Percentiles rank a stretch among this genome's conserved stretches.
Conservation (phyloP, 2,888 invertebrate genomes). For the Hemicrepidius hirtus region DNA sequence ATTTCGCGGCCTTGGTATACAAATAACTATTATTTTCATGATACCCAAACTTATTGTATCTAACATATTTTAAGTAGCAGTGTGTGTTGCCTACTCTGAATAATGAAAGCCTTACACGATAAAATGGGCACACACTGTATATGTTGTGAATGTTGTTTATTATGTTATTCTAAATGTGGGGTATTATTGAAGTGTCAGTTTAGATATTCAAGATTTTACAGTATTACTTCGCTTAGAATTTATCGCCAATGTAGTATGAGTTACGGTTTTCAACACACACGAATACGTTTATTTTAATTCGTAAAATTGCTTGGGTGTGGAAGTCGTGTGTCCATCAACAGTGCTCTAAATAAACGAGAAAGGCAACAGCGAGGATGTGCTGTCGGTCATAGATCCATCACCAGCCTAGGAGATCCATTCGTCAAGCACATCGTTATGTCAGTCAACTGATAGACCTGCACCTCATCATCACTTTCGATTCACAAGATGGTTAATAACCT, state of each 20-base stretch:
- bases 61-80: too few relatives aligned
- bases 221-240: neutral
- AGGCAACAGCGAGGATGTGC: conserved; percentile 56
- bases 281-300: conserved; percentile 55
- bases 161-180: too few relatives aligned
- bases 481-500: conserved; percentile 40
- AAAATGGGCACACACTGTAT: too few relatives aligned
- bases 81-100: too few relatives aligned
- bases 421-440: conserved; percentile 64
- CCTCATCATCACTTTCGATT: conserved; percentile 54
- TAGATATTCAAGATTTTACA: too few relatives aligned
- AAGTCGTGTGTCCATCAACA: conserved; percentile 60
- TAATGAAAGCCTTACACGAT: too few relatives aligned
- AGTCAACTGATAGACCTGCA: conserved; percentile 60
- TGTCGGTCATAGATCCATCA: conserved; percentile 67
- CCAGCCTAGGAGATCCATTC: conserved; percentile 63
- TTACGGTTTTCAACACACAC: conserved; percentile 30
- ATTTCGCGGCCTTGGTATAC: too few relatives aligned
- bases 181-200: too few relatives aligned
- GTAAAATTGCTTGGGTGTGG: conserved; percentile 55
- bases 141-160: too few relatives aligned
- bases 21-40: too few relatives aligned
- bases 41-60: too few relatives aligned
- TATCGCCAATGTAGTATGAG: conserved; percentile 3
- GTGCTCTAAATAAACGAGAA: conserved; percentile 57